Evolutionary conservation across 2,113 vertebrate species (phyloP), one percentile per base, ranked within the genome.

Genomic region (Chaetops frenatus): DNA sequence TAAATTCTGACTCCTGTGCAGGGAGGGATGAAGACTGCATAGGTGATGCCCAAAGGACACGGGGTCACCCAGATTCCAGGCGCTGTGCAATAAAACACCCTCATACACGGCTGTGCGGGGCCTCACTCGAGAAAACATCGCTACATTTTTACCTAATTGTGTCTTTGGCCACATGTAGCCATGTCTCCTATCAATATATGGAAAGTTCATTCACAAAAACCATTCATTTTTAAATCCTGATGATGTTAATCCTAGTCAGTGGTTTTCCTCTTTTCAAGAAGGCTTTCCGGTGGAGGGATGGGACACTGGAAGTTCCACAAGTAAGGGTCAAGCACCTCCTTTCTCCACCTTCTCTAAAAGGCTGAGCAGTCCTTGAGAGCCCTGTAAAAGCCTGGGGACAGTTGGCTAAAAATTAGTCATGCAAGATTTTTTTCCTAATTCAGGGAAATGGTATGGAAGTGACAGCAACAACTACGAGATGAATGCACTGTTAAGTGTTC

Each of bases 81-180:
- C 47, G 86, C 23, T 36, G 29, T 14, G 78, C 56, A 54, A 10
- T 50, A 45, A 73, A 88, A 56, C 1, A 1, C 10, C 24, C 10
- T 11, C 54, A 5, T 1, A 1, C 7, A 9, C 50, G 81, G 58
- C 45, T n/a, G 15, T 3, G 15, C 1, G 0, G 18, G 11, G 21
- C 44, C 33, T 22, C 35, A 2, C 42, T 20, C 33, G 3, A 60
- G 44, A 29, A 48, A 64, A 47, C 24, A 33, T 3, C 5, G 53
- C 15, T 22, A 24, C 8, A 1, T 51, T 31, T 54, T 16, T 10
- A 58, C 53, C n/a, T 77, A 25, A 38, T 1, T 6, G 11, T 10
- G 7, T 35, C 56, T 82, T 88, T 23, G n/a, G 53, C 80, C 28
- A 40, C 2, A 14, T 1, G 29, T 2, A 44, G 22, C 62, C n/a